Conservation (phyloP, 2,888 invertebrate genomes). For the Maniola hyperantus region DNA sequence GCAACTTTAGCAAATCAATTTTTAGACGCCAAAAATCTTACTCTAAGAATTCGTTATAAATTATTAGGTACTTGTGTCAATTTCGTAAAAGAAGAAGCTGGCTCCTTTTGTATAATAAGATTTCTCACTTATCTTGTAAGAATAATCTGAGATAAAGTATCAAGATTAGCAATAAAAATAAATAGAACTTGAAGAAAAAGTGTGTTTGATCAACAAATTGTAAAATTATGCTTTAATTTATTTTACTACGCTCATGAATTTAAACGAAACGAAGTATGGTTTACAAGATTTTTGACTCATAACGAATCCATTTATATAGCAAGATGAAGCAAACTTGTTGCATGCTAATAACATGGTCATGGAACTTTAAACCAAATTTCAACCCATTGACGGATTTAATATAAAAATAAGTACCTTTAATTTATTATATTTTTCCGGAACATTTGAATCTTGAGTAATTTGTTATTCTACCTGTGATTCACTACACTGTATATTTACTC, state of each 20-base stretch:
- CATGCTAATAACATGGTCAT: not conserved
- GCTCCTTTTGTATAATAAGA: not conserved
- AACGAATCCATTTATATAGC: not conserved
- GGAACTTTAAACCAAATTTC: not conserved
- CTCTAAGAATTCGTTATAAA: not conserved
- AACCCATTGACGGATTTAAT: not conserved
- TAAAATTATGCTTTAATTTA: not conserved
- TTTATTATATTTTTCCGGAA: not conserved
- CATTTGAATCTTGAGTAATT: not conserved
- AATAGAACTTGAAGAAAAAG: not conserved
- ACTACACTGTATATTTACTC: too few species aligned
- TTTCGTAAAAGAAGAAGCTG: not conserved
- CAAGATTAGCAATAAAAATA: conserved; percentile 1
- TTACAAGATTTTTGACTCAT: not conserved
- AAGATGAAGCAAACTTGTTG: conserved; percentile 1
- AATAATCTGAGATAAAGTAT: not conserved
- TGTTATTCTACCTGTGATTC: too few species aligned
- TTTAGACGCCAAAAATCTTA: not conserved
- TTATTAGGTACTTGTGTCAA: not conserved
- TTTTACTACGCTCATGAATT: not conserved
- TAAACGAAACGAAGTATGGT: too few species aligned
- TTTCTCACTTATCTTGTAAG: not conserved
- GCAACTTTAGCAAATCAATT: not conserved
- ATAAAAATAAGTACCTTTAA: not conserved
- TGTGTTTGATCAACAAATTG: not conserved